Evolutionary conservation across 2,797 vertebrate species (phyloP).

Genomic region (Todus mexicanus): DNA sequence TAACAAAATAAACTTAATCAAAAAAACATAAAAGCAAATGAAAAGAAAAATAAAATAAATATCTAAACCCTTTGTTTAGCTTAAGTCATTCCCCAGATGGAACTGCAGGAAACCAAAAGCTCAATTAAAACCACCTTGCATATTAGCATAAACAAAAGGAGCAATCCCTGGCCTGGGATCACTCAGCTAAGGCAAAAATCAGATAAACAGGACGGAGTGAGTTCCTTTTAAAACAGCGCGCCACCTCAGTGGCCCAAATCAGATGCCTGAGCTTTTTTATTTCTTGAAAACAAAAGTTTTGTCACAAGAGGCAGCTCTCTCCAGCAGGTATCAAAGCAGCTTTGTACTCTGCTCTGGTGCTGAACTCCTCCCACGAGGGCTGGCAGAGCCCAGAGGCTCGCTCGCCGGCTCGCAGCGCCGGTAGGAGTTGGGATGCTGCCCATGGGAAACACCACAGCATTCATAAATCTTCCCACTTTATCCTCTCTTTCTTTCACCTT

Average conservation of each 20-base stretch:
- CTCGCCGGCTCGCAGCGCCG: neutral
- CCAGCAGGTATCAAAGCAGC: neutral
- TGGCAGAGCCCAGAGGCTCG: neutral
- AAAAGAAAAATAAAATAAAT: neutral
- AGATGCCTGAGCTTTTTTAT: neutral
- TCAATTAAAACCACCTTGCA: constrained; percentile 62
- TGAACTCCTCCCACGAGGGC: neutral
- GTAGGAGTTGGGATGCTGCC: neutral
- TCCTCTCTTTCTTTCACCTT: constrained; percentile 37
- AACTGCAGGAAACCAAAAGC: constrained; percentile 57
- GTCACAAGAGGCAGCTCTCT: neutral
- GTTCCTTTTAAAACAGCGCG: constrained; percentile 7
- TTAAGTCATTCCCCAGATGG: constrained; percentile 36
- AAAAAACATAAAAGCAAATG: constrained; percentile 49
- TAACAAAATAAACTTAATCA: constrained; percentile 47
- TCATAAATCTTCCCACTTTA: constrained; percentile 21
- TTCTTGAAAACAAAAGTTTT: neutral
- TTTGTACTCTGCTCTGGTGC: neutral
- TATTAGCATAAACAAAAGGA: constrained; percentile 63
- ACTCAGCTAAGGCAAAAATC: constrained; percentile 50
- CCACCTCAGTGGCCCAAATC: neutral
- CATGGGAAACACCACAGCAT: neutral
- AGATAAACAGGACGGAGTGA: constrained; percentile 37
- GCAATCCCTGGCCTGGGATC: constrained; percentile 57
- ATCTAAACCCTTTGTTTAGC: constrained; percentile 13